These are phyloP conservation scores for Drymodes brunneopygia DNA, from an alignment of 2,113 vertebrate species.

Conservation along the genomic window DNA sequence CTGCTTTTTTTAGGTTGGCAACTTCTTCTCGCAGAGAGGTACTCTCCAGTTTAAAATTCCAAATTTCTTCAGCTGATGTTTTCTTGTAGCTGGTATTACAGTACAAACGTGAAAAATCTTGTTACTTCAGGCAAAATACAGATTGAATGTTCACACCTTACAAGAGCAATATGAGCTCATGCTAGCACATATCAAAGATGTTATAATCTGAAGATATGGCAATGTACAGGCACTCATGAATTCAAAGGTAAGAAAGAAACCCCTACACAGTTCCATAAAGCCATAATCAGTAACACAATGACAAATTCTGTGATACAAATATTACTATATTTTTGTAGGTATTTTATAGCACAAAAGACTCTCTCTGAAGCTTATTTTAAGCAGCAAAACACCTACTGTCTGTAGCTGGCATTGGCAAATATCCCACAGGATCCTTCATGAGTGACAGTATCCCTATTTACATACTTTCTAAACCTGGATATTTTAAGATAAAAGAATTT, in stretches of 20 bases:
- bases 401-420: neutral
- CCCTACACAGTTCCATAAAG: neutral
- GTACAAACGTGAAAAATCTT: neutral
- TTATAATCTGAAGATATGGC: neutral
- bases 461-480: neutral
- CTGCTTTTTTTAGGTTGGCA: conserved; percentile 45
- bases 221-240: neutral
- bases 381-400: neutral
- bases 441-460: neutral
- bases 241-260: neutral
- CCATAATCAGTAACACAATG: neutral
- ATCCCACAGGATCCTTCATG: neutral
- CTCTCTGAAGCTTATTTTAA: neutral
- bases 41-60: conserved; percentile 51
- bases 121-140: neutral
- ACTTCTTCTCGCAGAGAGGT: conserved; percentile 68
- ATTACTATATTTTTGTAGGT: neutral
- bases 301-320: fast-evolving
- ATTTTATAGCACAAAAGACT: neutral
- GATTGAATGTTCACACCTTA: neutral
- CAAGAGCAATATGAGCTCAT: neutral
- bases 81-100: conserved; percentile 71
- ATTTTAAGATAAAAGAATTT: neutral
- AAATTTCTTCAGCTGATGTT: conserved; percentile 60
- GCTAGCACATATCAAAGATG: neutral